Evolutionary conservation across 1,140 invertebrate genomes (phyloP), one percentile per base, ranked within the genome.

Genomic region (Anthonomus grandis): DNA sequence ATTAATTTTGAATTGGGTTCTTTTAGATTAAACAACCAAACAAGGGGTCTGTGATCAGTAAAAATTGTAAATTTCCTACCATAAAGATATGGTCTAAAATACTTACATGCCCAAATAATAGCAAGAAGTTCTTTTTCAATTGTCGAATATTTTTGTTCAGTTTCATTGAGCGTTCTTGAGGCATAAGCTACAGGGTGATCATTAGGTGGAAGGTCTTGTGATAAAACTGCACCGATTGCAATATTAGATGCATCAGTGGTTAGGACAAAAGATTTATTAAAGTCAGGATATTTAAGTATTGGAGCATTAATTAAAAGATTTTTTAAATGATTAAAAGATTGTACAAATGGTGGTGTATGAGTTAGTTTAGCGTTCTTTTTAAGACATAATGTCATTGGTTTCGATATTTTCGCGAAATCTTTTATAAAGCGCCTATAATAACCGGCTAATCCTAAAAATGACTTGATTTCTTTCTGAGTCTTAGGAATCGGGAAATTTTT

Each of bases 1-100:
- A 73, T 64, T 9, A 81, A 57, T 57, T 73, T 57, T 23, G 64
- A 69, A 1, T 57, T 66, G 6, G 72, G 70, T 47, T 78, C 71
- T 65, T 72, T 77, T 0, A 72, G 59, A 6, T 68, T 71, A 4
- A 69, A 64, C 1, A 82, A 50, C 71, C 53, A 44, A 12, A 37
- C 45, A 1, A 63, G 25, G 15, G 64, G 60, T 52, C 46, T 38
- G 36, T 64, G 59, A 37, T 62, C 65, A 12, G 61, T 64, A 1
- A 54, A 18, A 13, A 65, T 61, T 22, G 15, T 63, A 34, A 61
- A 62, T 19, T 45, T 57, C 9, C 34, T 46, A 25, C 58, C 63
- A 41, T 38, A 65, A 2, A 64, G 13, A 31, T 64, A 65, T 9
- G 59, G 59, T 38, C 58, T 45, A 36, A 67, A 67, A 23, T 65